Percentiles rank a stretch among this genome's conserved stretches.
Conservation (phyloP, 2,113 vertebrate genomes). For the Glareola pratincola region DNA sequence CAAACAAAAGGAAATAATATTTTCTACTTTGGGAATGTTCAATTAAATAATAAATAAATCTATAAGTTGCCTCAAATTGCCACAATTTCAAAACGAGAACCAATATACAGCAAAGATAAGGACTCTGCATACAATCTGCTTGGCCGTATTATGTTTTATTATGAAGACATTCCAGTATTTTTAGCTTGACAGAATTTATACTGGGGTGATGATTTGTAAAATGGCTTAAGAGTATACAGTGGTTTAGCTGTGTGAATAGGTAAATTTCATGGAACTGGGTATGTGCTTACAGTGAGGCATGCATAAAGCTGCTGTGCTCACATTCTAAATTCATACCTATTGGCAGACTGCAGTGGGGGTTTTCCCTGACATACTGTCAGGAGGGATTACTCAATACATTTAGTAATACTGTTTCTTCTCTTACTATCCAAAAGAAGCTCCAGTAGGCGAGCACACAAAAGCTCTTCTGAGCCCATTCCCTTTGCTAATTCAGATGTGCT, state of each 20-base stretch:
- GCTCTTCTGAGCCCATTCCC: neutral
- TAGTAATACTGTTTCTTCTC: neutral
- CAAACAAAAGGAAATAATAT: neutral
- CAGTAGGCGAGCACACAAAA: neutral
- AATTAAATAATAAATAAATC: neutral
- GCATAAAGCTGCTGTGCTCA: neutral
- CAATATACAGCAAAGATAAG: neutral
- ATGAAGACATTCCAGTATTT: neutral
- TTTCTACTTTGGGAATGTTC: neutral
- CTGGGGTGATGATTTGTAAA: neutral
- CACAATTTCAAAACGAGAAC: neutral
- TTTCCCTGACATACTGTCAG: neutral
- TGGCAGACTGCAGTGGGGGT: neutral
- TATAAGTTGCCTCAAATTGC: neutral
- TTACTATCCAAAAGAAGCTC: neutral
- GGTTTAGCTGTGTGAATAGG: neutral
- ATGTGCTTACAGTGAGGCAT: neutral
- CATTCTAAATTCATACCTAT: neutral
- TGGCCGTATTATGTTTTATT: neutral
- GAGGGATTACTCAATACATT: neutral
- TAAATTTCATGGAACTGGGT: neutral
- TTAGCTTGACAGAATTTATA: neutral
- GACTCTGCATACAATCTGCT: neutral
- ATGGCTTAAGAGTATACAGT: neutral
- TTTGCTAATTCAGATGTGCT: neutral